Percentiles rank a stretch among this genome's conserved stretches.
These are phyloP conservation scores for Cotesia typhae DNA, from an alignment of 1,140 invertebrate species.

Conservation along the genomic window DNA sequence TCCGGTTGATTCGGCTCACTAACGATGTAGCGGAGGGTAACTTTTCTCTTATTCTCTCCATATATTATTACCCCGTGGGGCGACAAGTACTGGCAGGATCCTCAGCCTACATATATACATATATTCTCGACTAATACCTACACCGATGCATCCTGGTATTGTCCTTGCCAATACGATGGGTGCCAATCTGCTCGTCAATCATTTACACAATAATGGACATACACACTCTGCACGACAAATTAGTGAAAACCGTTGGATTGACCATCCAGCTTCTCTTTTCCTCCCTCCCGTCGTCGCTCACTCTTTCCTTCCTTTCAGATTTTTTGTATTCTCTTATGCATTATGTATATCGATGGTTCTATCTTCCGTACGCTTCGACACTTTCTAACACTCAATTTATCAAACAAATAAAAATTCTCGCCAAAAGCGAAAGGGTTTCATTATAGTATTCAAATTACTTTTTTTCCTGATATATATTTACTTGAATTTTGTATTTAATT, in stretches of 20 bases:
- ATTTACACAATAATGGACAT: constrained; percentile 66
- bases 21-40: constrained; percentile 62
- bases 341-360: constrained; percentile 4
- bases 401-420: too few species aligned
- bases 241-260: constrained; percentile 57
- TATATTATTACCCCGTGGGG: constrained; percentile 16
- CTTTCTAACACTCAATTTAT: too few species aligned
- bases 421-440: constrained; percentile 2
- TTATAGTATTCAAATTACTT: too few species aligned
- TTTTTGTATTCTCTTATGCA: too few species aligned
- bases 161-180: constrained; percentile 49
- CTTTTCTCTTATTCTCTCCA: constrained; percentile 27
- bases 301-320: too few species aligned
- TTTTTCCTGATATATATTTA: too few species aligned
- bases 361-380: not conserved
- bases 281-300: not conserved
- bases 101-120: constrained; percentile 6
- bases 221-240: constrained; percentile 56
- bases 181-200: constrained; percentile 44
- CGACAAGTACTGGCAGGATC: constrained; percentile 11
- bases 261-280: not conserved
- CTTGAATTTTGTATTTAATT: too few species aligned
- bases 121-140: not conserved
- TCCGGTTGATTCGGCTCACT: constrained; percentile 67
- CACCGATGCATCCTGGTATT: constrained; percentile 43